A percentile compares a stretch with the other conserved stretches of the same genome.
Evolutionary conservation across 2,797 vertebrate species (phyloP).

Genomic region (Galago senegalensis): DNA sequence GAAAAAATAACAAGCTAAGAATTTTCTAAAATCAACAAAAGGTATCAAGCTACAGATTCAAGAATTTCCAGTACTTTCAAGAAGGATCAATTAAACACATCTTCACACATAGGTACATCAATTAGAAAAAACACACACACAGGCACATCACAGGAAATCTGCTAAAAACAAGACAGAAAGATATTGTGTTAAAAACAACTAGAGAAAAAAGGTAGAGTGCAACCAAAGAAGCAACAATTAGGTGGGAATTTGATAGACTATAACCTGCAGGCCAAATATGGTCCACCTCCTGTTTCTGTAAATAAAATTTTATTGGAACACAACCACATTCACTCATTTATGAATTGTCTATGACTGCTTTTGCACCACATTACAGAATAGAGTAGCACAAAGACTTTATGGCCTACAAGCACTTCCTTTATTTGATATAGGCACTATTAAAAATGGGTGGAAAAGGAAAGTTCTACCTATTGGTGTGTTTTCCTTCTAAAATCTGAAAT

Average conservation of each 20-base stretch:
- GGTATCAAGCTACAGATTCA: background rate
- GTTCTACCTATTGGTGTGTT: background rate
- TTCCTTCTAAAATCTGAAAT: slow-evolving; percentile 40
- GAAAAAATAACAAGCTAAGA: background rate
- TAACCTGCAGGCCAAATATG: background rate
- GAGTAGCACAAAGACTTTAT: background rate
- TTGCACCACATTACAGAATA: background rate
- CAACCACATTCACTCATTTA: background rate
- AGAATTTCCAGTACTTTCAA: background rate
- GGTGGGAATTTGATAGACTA: background rate
- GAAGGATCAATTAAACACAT: background rate
- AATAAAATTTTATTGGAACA: background rate
- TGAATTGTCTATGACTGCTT: background rate
- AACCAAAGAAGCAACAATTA: background rate
- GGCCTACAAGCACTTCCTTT: background rate
- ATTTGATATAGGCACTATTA: background rate
- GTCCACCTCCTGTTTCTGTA: background rate
- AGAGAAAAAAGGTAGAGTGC: background rate
- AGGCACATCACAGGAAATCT: background rate
- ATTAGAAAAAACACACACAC: background rate
- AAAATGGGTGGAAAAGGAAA: background rate
- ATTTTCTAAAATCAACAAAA: slow-evolving; percentile 43
- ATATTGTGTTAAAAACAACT: background rate
- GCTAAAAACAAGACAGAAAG: background rate
- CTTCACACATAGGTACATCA: background rate